Evolutionary conservation across 2,888 invertebrate species (phyloP).

Genomic region (Phaonia tiefii): DNA sequence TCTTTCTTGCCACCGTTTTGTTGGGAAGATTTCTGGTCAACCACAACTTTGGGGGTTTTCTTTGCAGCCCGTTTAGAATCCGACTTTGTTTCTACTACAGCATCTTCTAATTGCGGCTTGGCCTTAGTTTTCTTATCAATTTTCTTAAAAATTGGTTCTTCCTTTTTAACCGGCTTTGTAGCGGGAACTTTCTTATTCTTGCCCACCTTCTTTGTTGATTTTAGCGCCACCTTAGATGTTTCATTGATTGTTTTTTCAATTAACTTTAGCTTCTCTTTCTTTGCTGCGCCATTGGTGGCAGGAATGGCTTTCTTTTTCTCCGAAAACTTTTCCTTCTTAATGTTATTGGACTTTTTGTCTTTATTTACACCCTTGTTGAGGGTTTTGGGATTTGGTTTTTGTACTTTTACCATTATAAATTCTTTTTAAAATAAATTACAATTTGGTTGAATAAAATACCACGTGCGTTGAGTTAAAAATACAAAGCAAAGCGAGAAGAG

Average conservation of each 20-base stretch:
- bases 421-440: conserved; percentile 3
- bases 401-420: conserved; percentile 68
- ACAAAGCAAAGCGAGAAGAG: neutral
- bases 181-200: neutral
- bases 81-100: neutral
- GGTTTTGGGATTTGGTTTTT: conserved; percentile 62
- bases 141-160: neutral
- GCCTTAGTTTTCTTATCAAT: neutral
- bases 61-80: neutral
- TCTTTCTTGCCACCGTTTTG: conserved; percentile 12
- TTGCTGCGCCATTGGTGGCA: conserved; percentile 23
- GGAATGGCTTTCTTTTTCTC: neutral
- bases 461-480: conserved; percentile 12
- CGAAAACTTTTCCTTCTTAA: conserved; percentile 27
- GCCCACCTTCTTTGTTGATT: neutral
- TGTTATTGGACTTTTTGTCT: conserved; percentile 7
- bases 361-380: conserved; percentile 8
- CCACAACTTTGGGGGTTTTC: neutral
- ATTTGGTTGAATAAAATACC: neutral
- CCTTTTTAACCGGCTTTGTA: neutral
- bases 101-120: neutral
- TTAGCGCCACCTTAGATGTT: neutral
- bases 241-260: conserved; percentile 5
- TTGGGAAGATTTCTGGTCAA: neutral
- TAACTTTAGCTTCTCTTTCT: conserved; percentile 7